Evolutionary conservation across 92 coral and sea anemone species (phyloP), one percentile per base, ranked within the genome.

Genomic region (Palythoa heliodiscus): DNA sequence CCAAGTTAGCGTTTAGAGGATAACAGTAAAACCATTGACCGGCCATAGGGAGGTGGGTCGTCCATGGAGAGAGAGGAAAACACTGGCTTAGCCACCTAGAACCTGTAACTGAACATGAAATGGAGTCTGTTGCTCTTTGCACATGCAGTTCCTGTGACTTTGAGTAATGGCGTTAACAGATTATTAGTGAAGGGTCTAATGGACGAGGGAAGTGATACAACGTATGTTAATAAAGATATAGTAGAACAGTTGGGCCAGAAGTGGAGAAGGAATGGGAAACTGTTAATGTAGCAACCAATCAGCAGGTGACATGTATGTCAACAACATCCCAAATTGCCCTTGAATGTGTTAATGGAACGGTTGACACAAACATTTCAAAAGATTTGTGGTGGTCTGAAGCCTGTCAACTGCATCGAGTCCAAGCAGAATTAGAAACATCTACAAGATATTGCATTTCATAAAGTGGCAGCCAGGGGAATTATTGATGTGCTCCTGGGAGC

Each of bases 401-500:
- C 89, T 11, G 92, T 89, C 15, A 71, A 82, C 88, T 89, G 91
- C 89, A 48, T 88, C 16, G 60, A 79, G 40, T 58, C 86, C 5
- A 89, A 81, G 75, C 86, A 89, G 66, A 80, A 73, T 7, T 86
- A 89, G 93, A 53, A 76, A 20, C 91, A 91, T 61, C 72, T 91
- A 69, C 15, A 63, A 24, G 66, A 71, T 14, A 85, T 92, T 38
- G 90, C 86, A 71, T 89, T 89, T 37, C 92, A 89, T 39, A 68
- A 76, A 71, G 75, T 85, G n/a, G 91, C 89, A n/a, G 52, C 68
- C 22, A 81, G 90, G 70, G 76, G 63, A 24, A n/a, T 76, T 8
- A 87, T 92, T 11, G 93, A 92, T 38, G 88, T 90, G 1, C 86
- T 90, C 29, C 87, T 92, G 50, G 93, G 92, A 73, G 91, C 87